Conservation (phyloP, 2,888 invertebrate genomes). For the Drepanosiphum platanoidis region DNA sequence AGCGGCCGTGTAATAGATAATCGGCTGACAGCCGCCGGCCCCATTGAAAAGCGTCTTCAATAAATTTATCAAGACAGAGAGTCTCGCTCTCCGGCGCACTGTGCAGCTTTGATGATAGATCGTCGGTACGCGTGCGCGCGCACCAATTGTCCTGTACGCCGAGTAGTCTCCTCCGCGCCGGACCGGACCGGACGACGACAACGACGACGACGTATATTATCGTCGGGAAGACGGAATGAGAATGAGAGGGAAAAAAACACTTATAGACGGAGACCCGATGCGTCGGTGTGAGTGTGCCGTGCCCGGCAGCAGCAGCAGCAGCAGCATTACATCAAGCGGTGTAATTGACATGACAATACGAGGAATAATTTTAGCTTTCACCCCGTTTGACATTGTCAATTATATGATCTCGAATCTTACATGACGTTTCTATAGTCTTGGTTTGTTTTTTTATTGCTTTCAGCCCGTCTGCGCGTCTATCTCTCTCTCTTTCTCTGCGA, state of each 20-base stretch:
- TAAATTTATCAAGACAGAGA: conserved; percentile 52
- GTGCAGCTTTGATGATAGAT: conserved; percentile 55
- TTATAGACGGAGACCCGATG: neutral
- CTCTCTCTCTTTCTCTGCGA: neutral
- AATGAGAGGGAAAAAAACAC: neutral
- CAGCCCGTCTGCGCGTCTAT: neutral
- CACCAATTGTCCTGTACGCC: conserved; percentile 41
- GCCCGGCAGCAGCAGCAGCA: conserved; percentile 5
- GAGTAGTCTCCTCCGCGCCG: conserved; percentile 3
- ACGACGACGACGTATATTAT: neutral
- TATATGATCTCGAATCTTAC: conserved; percentile 62
- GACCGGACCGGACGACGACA: neutral
- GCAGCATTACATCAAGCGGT: conserved; percentile 51
- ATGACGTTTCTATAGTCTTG: conserved; percentile 64
- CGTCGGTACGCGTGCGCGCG: conserved; percentile 27
- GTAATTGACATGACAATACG: conserved; percentile 60
- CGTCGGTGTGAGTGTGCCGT: neutral
- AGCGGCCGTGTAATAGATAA: conserved; percentile 40
- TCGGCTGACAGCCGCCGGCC: conserved; percentile 33
- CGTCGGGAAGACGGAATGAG: neutral
- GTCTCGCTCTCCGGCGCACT: conserved; percentile 11
- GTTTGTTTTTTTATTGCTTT: conserved; percentile 64
- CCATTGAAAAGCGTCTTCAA: conserved; percentile 53
- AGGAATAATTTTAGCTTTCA: conserved; percentile 54
- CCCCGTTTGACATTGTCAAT: conserved; percentile 61